Conservation (phyloP, 2,113 vertebrate species). For the Paratilapia polleni region DNA sequence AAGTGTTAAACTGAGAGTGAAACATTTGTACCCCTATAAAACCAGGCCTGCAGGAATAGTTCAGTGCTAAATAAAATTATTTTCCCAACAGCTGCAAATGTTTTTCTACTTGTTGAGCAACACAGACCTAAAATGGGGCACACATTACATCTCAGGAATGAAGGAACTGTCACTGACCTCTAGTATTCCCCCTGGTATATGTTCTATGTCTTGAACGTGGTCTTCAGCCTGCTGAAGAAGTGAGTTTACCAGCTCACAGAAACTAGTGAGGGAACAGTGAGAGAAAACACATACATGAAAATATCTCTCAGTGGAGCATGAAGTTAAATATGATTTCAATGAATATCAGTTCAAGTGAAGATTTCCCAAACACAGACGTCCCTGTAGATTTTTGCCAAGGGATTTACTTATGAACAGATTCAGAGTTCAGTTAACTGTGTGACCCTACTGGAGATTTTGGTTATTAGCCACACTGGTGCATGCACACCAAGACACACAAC, state of each 20-base stretch:
- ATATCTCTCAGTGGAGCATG: neutral
- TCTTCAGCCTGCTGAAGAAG: conserved; percentile 76
- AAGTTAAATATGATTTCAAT: neutral
- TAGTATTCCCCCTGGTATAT: conserved; percentile 70
- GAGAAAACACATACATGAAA: neutral
- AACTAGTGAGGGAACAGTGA: conserved; percentile 73
- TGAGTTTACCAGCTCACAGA: conserved; percentile 86
- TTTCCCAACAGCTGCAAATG: neutral
- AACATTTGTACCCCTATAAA: neutral
- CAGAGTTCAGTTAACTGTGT: too few species aligned
- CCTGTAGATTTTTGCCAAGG: neutral
- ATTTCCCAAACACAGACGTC: neutral
- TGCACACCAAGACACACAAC: neutral
- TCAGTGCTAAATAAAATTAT: neutral
- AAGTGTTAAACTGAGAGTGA: neutral
- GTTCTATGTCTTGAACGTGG: conserved; percentile 61
- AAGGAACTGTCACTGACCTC: conserved; percentile 81
- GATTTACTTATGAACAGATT: neutral
- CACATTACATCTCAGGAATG: neutral
- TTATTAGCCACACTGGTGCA: neutral
- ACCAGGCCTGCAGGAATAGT: rapidly evolving
- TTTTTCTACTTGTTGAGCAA: conserved; percentile 11
- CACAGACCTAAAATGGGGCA: neutral
- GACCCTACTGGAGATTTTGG: too few species aligned
- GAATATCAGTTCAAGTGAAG: neutral